Evolutionary conservation across 2,888 invertebrate species (phyloP), one percentile per base, ranked within the genome.

Genomic region (Antheraea assamensis): DNA sequence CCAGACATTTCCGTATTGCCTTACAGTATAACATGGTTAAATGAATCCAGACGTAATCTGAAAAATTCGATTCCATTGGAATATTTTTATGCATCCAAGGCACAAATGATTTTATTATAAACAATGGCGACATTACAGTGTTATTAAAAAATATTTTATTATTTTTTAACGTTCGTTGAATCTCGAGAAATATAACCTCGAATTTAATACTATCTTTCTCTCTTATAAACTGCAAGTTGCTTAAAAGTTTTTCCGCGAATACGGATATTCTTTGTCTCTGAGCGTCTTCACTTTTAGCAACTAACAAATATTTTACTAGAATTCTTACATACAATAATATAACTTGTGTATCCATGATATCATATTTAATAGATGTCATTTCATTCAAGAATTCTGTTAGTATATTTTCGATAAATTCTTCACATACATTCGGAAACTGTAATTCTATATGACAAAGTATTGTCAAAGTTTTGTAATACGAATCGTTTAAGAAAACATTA

Each of bases 11-110:
- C 42, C 74, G 27, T 10, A 74, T 42, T 24, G 71, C 49, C 71
- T 71, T 74, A 24, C 49, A 55, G 24, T 74, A 74, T 27, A 74
- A 24, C 68, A 74, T 74, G 10, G 55, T 74, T 52, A 71, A 66
- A n/a, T 74, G 66, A 30, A 74, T 71, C 15, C 17, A 21, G 13
- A 71, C 71, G 27, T 66, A 74, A 21, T 49, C 66, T 15, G 3
- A 27, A 35, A 74, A 74, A 55, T 74, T 8, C 21, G 31, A 13
- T 55, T 74, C 74, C 21, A 74, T 35, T 27, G 74, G 74, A 24
- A 74, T 30, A 68, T 10, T 8, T 35, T 68, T 30, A 19, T 27
- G 74, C 74, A 74, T 74, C 74, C 74, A 74, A n/a, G 35, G 24
- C 1, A 71, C 42, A 13, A 74, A 35, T 21, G 31, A 68, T 71